Conservation (phyloP, 1,140 invertebrate genomes). For the Muscidifurax raptorellus region DNA sequence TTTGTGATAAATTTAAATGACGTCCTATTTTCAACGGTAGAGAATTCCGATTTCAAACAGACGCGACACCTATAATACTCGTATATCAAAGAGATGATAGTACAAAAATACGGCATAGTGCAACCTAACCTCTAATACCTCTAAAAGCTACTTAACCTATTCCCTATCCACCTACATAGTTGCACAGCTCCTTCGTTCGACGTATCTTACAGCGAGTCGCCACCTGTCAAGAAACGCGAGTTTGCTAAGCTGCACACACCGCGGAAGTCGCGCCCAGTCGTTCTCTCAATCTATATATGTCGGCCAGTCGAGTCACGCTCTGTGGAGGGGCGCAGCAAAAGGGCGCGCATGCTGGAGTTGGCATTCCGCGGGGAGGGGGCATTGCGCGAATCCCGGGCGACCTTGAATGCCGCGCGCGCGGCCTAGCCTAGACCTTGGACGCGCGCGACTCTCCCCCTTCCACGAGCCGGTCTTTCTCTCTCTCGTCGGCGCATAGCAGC, state of each 20-base stretch:
- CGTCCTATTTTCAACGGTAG: too few species aligned
- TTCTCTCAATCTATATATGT: neutral
- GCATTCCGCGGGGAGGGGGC: slow-evolving; percentile 25
- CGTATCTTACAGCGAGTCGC: slow-evolving; percentile 12
- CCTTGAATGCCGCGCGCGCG: slow-evolving; percentile 43
- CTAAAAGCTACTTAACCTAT: too few species aligned
- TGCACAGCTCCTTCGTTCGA: neutral
- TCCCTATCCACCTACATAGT: neutral
- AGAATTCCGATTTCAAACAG: too few species aligned
- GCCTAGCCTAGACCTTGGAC: slow-evolving; percentile 51
- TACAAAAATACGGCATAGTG: neutral
- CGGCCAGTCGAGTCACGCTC: slow-evolving; percentile 8
- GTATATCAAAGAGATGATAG: too few species aligned
- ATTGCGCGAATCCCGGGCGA: slow-evolving; percentile 29
- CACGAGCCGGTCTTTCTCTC: neutral
- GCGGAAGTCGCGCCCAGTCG: slow-evolving; percentile 19
- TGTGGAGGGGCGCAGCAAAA: neutral
- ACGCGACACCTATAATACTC: too few species aligned
- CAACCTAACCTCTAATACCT: too few species aligned
- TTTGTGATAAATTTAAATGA: too few species aligned
- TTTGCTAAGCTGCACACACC: neutral
- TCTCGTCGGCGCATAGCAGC: neutral
- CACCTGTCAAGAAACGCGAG: slow-evolving; percentile 33
- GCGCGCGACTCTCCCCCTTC: neutral
- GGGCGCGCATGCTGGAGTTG: slow-evolving; percentile 17